Evolutionary conservation across 1,140 invertebrate species (phyloP).

Genomic region (Zaprionus tsacasi): DNA sequence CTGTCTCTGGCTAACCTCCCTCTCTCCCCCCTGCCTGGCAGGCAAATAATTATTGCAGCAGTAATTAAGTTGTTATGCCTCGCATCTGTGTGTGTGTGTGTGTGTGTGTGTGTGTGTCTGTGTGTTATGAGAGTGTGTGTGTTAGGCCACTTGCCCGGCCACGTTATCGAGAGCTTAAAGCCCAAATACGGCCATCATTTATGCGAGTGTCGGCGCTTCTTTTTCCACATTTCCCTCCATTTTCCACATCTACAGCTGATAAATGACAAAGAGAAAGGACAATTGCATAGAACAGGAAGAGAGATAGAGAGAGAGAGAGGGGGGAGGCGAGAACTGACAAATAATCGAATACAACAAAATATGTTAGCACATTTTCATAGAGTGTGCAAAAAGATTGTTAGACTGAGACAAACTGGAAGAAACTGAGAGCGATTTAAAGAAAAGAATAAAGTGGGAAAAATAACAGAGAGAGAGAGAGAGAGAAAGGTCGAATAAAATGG

Average conservation of each 20-base stretch:
- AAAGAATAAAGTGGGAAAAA: not conserved
- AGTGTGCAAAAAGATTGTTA: not conserved
- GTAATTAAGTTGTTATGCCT: constrained; percentile 49
- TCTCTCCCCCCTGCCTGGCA: not conserved
- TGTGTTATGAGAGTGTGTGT: too few relatives aligned
- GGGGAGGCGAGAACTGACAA: not conserved
- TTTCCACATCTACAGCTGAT: constrained; percentile 9
- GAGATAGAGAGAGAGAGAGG: too few relatives aligned
- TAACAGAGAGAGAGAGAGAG: not conserved
- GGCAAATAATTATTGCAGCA: constrained; percentile 49
- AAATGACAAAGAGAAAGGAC: constrained; percentile 16
- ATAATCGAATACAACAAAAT: not conserved
- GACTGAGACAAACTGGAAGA: not conserved
- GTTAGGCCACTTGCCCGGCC: constrained; percentile 13
- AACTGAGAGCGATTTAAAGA: not conserved
- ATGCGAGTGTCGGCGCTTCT: not conserved
- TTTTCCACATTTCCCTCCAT: not conserved
- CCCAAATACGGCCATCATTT: constrained; percentile 33
- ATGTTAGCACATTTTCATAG: not conserved
- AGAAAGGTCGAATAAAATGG: not conserved
- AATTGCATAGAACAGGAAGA: constrained; percentile 5
- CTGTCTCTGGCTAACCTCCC: too few relatives aligned
- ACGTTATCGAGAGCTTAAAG: constrained; percentile 31
- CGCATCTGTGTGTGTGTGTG: not conserved
- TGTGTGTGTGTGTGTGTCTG: not conserved